Base-by-base conservation (phyloP, 2,888 invertebrate species). In the Caenorhabditis panamensis region DNA sequence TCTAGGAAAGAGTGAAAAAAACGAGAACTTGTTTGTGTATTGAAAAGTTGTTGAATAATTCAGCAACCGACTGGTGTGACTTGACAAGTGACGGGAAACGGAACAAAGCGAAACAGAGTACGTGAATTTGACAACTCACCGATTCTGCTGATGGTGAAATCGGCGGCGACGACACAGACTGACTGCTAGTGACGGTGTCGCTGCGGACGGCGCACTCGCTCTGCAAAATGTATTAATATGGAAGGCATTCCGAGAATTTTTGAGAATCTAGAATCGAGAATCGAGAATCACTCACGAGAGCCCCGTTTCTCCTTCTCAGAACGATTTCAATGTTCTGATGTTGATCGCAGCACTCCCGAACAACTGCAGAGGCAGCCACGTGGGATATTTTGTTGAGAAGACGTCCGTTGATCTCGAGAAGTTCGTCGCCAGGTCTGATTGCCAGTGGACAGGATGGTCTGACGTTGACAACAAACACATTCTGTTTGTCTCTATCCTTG, bases 381-480 rank as follows among this genome's bases (percentile, higher is more conserved):
- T 98, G 98, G 92, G 96, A 96, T 90, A 97, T 94, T 77, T 96
- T 96, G 91, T 96, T 95, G 61, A 99, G 93, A 18, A 97, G 96
- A 79, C 95, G 94, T 11, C 97, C 97, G 92, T 98, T 98, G 85
- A 96, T 95, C 96, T 97, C 96, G 44, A 97, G 92, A 84, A 98
- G 94, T 92, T 98, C 97, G 91, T 99, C 99, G 1, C 97, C 97
- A 20, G 96, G 94, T 91, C 94, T 94, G 41, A 99, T 94, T 8
- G 94, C 94, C 54, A 90, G 68, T 5, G 94, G 93, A 16, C 97
- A 96, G 2, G 94, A 94, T 0, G 96, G 95, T 92, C 96, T 95
- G 67, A 99, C 93, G n/a, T 96, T 97, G 87, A 96, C 96, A 31
- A 99, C 94, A 92, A 97, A 97, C 78, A 96, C 96, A 28, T 96